phyloP scores from a whole-genome alignment of 1,140 invertebrate species.

The Nasonia giraulti region DNA sequence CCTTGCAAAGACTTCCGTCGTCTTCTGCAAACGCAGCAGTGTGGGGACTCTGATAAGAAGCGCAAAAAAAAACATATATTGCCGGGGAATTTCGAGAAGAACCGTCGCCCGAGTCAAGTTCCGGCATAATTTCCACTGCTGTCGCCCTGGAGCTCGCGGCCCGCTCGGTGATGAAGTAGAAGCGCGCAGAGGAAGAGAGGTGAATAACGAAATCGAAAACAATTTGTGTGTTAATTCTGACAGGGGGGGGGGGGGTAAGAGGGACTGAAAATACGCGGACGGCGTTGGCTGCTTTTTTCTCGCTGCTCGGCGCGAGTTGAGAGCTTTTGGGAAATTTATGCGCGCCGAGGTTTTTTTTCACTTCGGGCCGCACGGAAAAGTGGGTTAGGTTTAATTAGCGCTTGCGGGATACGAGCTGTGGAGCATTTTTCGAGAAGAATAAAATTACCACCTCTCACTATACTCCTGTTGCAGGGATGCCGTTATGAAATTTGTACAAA shows the following conservation, averaged over 20 bases:
- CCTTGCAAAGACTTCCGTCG: no score
- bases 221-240: conserved; percentile 1
- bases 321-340: no score
- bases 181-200: background rate
- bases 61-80: no score
- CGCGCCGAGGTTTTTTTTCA: no score
- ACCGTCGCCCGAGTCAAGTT: no score
- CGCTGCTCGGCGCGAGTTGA: background rate
- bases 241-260: no score
- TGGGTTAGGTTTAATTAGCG: background rate
- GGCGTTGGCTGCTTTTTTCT: background rate
- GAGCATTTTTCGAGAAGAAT: background rate
- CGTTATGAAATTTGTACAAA: no score
- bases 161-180: background rate
- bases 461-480: no score
- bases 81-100: background rate
- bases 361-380: no score
- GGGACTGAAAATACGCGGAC: no score
- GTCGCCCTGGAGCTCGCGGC: background rate
- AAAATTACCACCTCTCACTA: background rate
- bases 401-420: background rate
- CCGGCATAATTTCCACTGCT: background rate
- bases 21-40: no score
- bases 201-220: background rate
- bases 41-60: no score